Evolutionary conservation across 2,113 vertebrate species (phyloP).

Genomic region (Phalacrocorax brasilianus): DNA sequence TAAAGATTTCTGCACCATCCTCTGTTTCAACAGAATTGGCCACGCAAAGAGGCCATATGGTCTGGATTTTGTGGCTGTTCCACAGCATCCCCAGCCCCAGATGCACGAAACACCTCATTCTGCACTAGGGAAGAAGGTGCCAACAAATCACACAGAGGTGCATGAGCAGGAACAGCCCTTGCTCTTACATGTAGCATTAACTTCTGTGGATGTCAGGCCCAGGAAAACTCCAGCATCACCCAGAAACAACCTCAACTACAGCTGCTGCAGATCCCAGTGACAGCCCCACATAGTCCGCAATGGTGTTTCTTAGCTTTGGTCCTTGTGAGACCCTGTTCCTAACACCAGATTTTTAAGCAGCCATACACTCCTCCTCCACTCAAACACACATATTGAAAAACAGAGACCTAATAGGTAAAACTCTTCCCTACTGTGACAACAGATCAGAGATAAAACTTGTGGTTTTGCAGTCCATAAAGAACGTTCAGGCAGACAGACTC

Average conservation of each 20-base stretch:
- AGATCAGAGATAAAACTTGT: neutral
- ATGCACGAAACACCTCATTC: neutral
- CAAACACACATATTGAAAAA: neutral
- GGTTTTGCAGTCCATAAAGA: conserved; percentile 50
- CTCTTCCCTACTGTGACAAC: neutral
- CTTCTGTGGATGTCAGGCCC: neutral
- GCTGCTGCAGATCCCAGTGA: neutral
- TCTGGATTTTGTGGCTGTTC: neutral
- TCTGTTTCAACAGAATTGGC: neutral
- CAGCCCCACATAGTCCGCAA: fast-evolving
- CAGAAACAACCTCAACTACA: fast-evolving
- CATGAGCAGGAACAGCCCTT: fast-evolving
- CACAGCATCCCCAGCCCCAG: neutral
- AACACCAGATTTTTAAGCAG: neutral
- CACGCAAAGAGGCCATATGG: fast-evolving
- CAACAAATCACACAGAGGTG: no score
- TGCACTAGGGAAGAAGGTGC: neutral
- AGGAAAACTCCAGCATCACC: neutral
- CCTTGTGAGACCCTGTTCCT: neutral
- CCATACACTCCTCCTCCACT: neutral
- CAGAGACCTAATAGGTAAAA: neutral
- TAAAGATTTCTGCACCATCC: neutral
- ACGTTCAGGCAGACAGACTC: conserved; percentile 67
- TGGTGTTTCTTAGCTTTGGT: neutral
- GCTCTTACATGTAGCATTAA: neutral